A percentile compares a stretch with the other conserved stretches of the same genome.
These are phyloP conservation scores for Cartodere bifasciata DNA, from an alignment of 2,888 invertebrate genomes.

Conservation along the genomic window DNA sequence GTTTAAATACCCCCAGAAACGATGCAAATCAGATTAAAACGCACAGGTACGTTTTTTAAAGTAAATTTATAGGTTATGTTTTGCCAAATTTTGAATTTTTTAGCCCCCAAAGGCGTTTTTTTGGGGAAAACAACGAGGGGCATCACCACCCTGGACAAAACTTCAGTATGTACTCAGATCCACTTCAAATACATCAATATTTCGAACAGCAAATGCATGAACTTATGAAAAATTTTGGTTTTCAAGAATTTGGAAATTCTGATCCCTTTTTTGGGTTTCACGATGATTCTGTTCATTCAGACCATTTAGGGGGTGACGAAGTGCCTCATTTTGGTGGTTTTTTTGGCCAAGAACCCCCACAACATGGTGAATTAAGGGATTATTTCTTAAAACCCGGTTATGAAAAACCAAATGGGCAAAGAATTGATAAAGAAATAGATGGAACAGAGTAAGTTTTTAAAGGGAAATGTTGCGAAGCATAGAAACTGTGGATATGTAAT, in stretches of 20 bases:
- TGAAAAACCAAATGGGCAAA: slow-evolving; percentile 21
- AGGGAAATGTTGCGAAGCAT: no score
- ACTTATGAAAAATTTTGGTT: slow-evolving; percentile 39
- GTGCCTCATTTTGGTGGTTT: slow-evolving; percentile 11
- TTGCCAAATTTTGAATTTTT: background rate
- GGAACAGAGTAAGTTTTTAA: slow-evolving; percentile 11
- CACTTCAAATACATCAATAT: slow-evolving; percentile 45
- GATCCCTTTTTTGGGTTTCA: slow-evolving; percentile 13
- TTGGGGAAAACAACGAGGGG: background rate
- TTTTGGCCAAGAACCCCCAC: slow-evolving; percentile 12
- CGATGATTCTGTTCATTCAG: slow-evolving; percentile 3
- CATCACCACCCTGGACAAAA: slow-evolving; percentile 15
- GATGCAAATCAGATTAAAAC: no score
- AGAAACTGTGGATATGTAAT: no score
- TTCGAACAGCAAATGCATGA: slow-evolving; percentile 49
- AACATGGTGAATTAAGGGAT: slow-evolving; percentile 32
- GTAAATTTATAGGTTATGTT: no score
- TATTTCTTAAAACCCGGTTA: slow-evolving; percentile 42
- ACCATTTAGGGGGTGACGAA: slow-evolving; percentile 3
- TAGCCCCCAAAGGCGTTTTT: background rate
- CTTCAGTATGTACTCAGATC: slow-evolving; percentile 45
- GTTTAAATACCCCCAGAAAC: no score
- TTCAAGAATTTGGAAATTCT: slow-evolving; percentile 16
- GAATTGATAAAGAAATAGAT: slow-evolving; percentile 24
- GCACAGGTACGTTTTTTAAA: no score